Conservation (phyloP, 2,797 vertebrate genomes). For the Betta splendens region DNA sequence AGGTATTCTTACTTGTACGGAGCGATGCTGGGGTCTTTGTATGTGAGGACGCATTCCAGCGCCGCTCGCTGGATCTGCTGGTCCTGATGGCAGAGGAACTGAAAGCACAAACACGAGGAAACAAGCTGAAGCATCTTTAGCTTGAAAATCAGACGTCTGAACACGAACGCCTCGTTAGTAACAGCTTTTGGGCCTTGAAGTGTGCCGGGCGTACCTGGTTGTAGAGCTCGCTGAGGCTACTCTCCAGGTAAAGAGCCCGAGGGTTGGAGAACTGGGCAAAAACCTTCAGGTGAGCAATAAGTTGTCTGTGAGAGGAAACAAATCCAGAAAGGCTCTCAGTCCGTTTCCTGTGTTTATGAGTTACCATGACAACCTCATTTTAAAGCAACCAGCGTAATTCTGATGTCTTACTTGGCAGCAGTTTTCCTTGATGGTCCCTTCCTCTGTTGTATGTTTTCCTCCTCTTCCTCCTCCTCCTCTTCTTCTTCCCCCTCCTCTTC, state of each 20-base stretch:
- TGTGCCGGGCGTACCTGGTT: conserved; percentile 82
- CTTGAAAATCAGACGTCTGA: background rate
- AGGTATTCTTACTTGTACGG: conserved; percentile 88
- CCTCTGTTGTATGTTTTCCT: conserved; percentile 80
- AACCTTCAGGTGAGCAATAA: conserved; percentile 90
- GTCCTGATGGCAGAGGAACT: conserved; percentile 95
- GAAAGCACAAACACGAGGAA: conserved; percentile 9
- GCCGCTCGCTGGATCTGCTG: conserved; percentile 90
- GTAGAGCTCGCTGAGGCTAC: conserved; percentile 87
- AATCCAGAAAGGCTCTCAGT: no score
- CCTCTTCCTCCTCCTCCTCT: conserved; percentile 70
- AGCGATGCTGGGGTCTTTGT: conserved; percentile 89
- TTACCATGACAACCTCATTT: background rate
- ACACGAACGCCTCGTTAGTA: background rate
- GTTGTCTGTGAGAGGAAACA: conserved; percentile 79
- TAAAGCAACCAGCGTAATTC: background rate
- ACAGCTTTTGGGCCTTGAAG: background rate
- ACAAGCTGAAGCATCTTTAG: background rate
- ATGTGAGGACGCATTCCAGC: conserved; percentile 92
- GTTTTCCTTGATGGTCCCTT: conserved; percentile 73
- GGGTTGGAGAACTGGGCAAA: conserved; percentile 96
- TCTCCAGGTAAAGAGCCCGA: conserved; percentile 89
- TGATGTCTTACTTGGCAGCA: conserved; percentile 75
- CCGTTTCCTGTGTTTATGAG: background rate
- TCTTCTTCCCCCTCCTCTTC: conserved; percentile 72